Percentiles rank a stretch among this genome's conserved stretches.
These are phyloP conservation scores for Trichogramma pretiosum DNA, from an alignment of 1,140 invertebrate genomes.

Conservation along the genomic window DNA sequence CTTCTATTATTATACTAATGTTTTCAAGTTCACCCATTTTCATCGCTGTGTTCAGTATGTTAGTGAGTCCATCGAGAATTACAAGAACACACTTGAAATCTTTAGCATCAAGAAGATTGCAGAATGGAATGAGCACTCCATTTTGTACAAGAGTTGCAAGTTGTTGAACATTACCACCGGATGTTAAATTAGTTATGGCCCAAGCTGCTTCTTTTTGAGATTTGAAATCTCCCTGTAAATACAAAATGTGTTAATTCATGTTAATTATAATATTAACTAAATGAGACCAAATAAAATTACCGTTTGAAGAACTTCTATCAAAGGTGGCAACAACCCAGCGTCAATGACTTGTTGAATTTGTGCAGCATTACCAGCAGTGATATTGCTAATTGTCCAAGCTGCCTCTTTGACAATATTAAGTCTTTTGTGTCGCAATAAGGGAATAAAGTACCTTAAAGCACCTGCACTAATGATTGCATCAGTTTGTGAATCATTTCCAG, in stretches of 20 bases:
- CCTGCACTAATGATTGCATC: constrained; percentile 79
- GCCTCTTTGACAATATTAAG: constrained; percentile 71
- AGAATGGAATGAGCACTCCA: constrained; percentile 45
- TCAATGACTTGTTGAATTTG: constrained; percentile 73
- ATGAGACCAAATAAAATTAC: constrained; percentile 30
- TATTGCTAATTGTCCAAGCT: constrained; percentile 76
- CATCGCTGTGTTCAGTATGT: constrained; percentile 51
- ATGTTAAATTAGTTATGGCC: constrained; percentile 73
- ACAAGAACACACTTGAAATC: constrained; percentile 54
- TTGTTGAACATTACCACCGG: constrained; percentile 62
- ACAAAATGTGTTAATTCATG: constrained; percentile 16
- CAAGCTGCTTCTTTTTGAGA: constrained; percentile 75
- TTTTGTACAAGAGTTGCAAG: constrained; percentile 54
- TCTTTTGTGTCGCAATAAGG: constrained; percentile 66
- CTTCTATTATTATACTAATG: constrained; percentile 53
- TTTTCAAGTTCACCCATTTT: constrained; percentile 46
- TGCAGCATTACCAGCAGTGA: constrained; percentile 65
- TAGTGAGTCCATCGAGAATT: constrained; percentile 55
- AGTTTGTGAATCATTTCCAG: constrained; percentile 77
- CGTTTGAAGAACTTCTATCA: constrained; percentile 59
- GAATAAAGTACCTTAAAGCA: constrained; percentile 61
- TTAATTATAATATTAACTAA: background rate
- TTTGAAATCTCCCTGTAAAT: constrained; percentile 61
- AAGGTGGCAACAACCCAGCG: constrained; percentile 55
- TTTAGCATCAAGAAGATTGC: constrained; percentile 47